These are phyloP conservation scores for Mormyrus hasselquistii DNA, from an alignment of 2,797 vertebrate species.

Conservation along the genomic window DNA sequence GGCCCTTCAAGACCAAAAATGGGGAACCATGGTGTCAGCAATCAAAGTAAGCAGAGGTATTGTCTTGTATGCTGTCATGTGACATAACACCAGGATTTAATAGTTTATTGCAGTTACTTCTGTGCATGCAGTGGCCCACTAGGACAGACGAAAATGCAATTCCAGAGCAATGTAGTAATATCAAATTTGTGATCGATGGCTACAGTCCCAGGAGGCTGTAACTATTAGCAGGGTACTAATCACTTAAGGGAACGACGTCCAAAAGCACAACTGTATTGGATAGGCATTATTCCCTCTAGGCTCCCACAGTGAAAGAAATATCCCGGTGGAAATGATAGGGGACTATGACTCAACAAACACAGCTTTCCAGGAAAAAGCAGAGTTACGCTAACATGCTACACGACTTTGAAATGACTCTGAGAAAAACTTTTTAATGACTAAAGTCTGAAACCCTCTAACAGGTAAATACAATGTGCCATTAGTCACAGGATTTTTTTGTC, in stretches of 20 bases:
- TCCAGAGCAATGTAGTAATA: neutral
- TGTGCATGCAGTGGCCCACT: neutral
- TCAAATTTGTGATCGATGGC: neutral
- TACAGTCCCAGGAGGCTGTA: neutral
- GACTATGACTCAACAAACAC: neutral
- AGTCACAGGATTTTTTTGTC: neutral
- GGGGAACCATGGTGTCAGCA: neutral
- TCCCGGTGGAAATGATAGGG: neutral
- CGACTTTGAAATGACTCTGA: neutral
- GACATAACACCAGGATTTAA: neutral
- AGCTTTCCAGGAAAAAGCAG: neutral
- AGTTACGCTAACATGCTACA: neutral
- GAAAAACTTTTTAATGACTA: neutral
- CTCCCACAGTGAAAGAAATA: neutral
- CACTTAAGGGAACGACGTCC: neutral
- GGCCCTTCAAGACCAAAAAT: neutral
- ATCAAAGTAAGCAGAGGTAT: neutral
- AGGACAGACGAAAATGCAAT: neutral
- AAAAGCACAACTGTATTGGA: neutral
- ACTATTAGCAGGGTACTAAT: neutral
- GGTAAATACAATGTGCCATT: neutral
- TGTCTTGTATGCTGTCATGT: neutral
- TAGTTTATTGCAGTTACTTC: neutral
- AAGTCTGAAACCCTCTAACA: neutral
- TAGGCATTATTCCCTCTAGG: neutral